Base-by-base conservation (phyloP, 2,113 vertebrate species). In the Pungitius pungitius region DNA sequence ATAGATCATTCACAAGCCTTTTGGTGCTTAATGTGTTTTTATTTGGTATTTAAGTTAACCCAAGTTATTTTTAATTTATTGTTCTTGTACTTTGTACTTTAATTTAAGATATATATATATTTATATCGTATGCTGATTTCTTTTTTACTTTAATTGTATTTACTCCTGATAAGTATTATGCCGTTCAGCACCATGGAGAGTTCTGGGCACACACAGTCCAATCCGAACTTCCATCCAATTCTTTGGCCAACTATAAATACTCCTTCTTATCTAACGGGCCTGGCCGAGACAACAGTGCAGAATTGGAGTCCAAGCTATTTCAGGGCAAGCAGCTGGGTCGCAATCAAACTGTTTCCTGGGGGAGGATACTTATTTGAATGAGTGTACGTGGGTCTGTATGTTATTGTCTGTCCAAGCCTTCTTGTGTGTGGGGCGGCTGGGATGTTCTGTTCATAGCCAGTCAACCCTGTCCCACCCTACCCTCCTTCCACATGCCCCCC, bases 381-480 rank as follows among this genome's bases (percentile, higher is more conserved):
- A 11, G 74, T 67, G 30, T 84, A 80, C 66, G 73, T 70, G 72
- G 80, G 72, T 62, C 47, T 62, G 55, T 69, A 65, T 81, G 63
- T 73, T 61, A 55, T 70, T 73, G 78, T 73, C 56, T 75, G 43
- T 63, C 72, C 72, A 67, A 43, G 64, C 78, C 64, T 75, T 82
- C 40, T 45, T 75, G 68, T 40, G 73, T 47, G 73, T 75, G 43
- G 71, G 47, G 45, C 62, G 77, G 72, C 62, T 47, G 52, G 8
- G 65, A 60, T 33, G 30, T 56, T 90, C 85, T 92, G 87, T 93
- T 91, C 86, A 60, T 69, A 81, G 66, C 58, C 91, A 85, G 62
- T 90, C 90, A 91, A 85, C 78, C 93, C 73, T 88, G 72, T 90
- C 91, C 81, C 63, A n/a, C 71, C 68, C 75, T 82, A 75, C 80